Evolutionary conservation across 2,888 invertebrate species (phyloP).

Genomic region (Tetrapedia diversipes): DNA sequence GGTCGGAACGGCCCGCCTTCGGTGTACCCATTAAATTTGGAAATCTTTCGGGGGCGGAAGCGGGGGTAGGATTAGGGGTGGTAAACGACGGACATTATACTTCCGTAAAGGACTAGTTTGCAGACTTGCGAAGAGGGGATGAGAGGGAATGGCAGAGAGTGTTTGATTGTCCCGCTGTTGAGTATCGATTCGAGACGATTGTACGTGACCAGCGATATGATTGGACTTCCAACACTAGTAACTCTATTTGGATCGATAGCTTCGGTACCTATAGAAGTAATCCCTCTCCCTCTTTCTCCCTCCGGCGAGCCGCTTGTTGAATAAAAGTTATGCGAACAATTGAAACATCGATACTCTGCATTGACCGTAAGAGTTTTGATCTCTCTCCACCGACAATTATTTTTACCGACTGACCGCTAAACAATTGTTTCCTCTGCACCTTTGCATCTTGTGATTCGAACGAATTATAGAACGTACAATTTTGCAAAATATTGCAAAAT

Average conservation of each 20-base stretch:
- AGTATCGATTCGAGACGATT: slow-evolving; percentile 68
- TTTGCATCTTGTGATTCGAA: neutral
- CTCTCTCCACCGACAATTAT: no score
- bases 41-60: slow-evolving; percentile 25
- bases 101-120: slow-evolving; percentile 47
- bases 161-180: slow-evolving; percentile 68
- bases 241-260: slow-evolving; percentile 65
- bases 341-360: slow-evolving; percentile 35
- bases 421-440: neutral
- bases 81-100: slow-evolving; percentile 44
- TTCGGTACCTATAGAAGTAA: slow-evolving; percentile 49
- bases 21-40: slow-evolving; percentile 22
- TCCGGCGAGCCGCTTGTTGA: slow-evolving; percentile 2
- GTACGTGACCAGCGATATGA: slow-evolving; percentile 69
- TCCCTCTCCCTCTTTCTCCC: slow-evolving; percentile 22
- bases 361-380: no score
- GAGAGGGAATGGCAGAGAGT: slow-evolving; percentile 55
- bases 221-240: slow-evolving; percentile 61
- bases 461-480: neutral
- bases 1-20: neutral
- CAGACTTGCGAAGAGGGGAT: slow-evolving; percentile 48
- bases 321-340: slow-evolving; percentile 26
- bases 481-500: no score
- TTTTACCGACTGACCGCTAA: no score
- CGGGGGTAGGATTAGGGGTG: slow-evolving; percentile 26